Conservation (phyloP, 2,797 vertebrate species). For the Crocodylus rhombifer region DNA sequence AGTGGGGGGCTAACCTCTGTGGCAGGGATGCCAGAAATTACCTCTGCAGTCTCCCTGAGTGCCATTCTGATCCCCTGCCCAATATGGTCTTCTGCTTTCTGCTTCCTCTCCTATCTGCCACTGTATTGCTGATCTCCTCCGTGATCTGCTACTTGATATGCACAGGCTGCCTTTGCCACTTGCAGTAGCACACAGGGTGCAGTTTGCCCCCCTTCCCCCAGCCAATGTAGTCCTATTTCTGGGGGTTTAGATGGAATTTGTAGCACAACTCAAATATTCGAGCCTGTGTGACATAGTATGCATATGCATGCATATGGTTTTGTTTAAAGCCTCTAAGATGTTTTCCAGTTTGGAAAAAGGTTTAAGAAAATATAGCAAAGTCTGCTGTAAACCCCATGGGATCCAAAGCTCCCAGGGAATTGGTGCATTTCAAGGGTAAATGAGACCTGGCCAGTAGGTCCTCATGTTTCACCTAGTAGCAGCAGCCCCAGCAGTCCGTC, state of each 20-base stretch:
- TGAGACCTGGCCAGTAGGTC: constrained; percentile 39
- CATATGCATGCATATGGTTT: background rate
- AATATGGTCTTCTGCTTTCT: no score
- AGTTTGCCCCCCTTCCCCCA: no score
- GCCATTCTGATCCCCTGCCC: no score
- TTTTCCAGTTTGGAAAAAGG: constrained; percentile 41
- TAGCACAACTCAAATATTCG: background rate
- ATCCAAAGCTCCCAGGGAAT: background rate
- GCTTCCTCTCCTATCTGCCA: no score
- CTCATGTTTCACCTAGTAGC: background rate
- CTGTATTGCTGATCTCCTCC: no score
- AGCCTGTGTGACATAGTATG: background rate
- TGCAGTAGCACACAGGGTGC: no score
- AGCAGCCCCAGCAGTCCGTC: background rate
- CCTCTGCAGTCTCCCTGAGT: no score
- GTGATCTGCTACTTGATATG: no score
- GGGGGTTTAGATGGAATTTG: constrained; percentile 1
- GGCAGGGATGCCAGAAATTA: no score
- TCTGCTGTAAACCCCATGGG: constrained; percentile 20
- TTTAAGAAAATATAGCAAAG: constrained; percentile 50
- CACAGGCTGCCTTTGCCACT: no score
- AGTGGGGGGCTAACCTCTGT: no score
- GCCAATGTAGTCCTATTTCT: background rate
- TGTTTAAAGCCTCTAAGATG: constrained; percentile 46
- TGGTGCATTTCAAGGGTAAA: constrained; percentile 55